A percentile compares a stretch with the other conserved stretches of the same genome.
Conservation (phyloP, 1,140 invertebrate species). For the Tetramorium alpestre region DNA sequence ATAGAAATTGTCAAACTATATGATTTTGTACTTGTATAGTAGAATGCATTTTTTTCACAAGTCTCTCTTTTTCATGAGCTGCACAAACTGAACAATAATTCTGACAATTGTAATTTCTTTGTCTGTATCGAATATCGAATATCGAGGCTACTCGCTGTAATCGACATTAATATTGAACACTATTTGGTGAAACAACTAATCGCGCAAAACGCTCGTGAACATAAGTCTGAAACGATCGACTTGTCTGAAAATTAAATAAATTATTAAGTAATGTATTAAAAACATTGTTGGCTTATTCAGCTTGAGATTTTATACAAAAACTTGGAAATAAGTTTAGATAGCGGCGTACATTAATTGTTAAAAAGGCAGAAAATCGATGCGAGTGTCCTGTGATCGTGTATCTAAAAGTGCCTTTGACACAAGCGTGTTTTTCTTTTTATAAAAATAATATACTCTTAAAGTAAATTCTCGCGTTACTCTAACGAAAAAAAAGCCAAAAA, state of each 20-base stretch:
- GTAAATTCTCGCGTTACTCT: neutral
- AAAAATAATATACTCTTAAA: neutral
- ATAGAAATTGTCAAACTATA: constrained; percentile 44
- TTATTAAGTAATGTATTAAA: neutral
- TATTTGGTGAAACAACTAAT: constrained; percentile 20
- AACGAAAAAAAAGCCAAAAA: neutral
- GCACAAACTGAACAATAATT: constrained; percentile 51
- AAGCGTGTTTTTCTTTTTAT: neutral
- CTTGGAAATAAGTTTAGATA: constrained; percentile 5
- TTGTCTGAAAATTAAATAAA: neutral
- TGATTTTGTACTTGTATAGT: constrained; percentile 62
- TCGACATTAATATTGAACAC: constrained; percentile 15
- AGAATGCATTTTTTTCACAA: constrained; percentile 73
- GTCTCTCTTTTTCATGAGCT: constrained; percentile 43
- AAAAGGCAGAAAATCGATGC: neutral
- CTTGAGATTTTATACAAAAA: neutral
- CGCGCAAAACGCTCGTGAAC: neutral
- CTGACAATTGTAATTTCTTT: constrained; percentile 41
- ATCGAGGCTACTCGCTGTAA: constrained; percentile 5
- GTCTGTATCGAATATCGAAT: constrained; percentile 36
- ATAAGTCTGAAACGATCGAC: neutral
- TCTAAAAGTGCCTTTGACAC: constrained; percentile 43
- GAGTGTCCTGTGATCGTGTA: constrained; percentile 49
- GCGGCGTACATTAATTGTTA: constrained; percentile 7
- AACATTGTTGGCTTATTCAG: neutral